phyloP scores from a whole-genome alignment of 2,888 invertebrate species.

The Ptilodon capucinus region DNA sequence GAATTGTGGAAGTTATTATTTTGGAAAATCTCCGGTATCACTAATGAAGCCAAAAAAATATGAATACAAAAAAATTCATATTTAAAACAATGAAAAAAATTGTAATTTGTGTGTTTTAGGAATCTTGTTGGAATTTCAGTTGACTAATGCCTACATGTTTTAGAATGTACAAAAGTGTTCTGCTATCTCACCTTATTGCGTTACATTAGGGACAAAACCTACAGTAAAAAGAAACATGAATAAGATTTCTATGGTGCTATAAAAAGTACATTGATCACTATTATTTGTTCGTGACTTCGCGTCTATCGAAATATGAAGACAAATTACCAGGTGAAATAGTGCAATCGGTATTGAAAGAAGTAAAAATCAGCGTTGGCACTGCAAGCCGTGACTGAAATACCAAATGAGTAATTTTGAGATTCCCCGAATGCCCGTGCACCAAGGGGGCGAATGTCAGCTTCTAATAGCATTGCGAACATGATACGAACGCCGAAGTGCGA shows the following conservation, averaged over 20 bases:
- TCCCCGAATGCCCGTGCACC: conserved; percentile 66
- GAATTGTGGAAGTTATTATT: conserved; percentile 8
- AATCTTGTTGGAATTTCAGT: too few relatives aligned
- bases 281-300: conserved; percentile 12
- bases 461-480: conserved; percentile 76
- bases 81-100: background rate
- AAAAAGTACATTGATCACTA: conserved; percentile 15
- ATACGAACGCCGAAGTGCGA: conserved; percentile 60
- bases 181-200: too few relatives aligned
- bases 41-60: conserved; percentile 1
- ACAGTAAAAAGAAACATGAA: too few relatives aligned
- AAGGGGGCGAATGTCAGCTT: conserved; percentile 73
- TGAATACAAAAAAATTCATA: background rate
- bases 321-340: conserved; percentile 75
- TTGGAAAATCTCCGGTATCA: conserved; percentile 4
- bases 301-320: conserved; percentile 59
- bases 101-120: too few relatives aligned
- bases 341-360: conserved; percentile 79
- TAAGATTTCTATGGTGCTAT: conserved; percentile 2
- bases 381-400: conserved; percentile 76
- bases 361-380: conserved; percentile 76
- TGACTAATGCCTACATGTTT: background rate
- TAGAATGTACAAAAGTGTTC: too few relatives aligned
- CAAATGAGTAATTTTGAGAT: conserved; percentile 80
- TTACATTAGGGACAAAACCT: too few relatives aligned